phyloP scores from a whole-genome alignment of 2,888 invertebrate species.

The Cataglyphis rosenhaueri region DNA sequence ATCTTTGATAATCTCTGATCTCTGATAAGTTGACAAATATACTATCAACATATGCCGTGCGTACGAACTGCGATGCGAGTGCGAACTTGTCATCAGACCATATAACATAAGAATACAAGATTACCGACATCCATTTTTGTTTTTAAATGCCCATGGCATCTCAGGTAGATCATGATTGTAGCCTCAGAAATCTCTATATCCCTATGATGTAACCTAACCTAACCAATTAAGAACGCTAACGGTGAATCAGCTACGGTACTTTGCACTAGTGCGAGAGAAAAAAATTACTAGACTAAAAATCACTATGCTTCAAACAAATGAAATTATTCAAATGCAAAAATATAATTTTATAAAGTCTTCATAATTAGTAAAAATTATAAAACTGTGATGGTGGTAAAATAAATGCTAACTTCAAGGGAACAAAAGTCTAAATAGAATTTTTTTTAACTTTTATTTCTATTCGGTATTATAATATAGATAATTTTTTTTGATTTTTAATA shows the following conservation, averaged over 20 bases:
- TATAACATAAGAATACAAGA: no score
- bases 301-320: not conserved
- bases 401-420: conserved; percentile 20
- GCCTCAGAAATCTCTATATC: not conserved
- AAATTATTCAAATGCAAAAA: not conserved
- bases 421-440: not conserved
- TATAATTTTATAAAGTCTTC: not conserved
- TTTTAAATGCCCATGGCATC: not conserved
- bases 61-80: no score
- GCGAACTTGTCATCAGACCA: no score
- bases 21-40: no score
- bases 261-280: no score
- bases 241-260: no score
- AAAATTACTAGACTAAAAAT: not conserved
- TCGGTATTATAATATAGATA: not conserved
- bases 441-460: not conserved
- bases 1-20: no score
- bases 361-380: not conserved
- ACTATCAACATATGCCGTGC: no score
- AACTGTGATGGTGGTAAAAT: not conserved
- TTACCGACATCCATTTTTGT: no score
- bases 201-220: not conserved
- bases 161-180: not conserved
- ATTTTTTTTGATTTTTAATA: not conserved
- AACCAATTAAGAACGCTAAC: not conserved